phyloP scores from a whole-genome alignment of 23 tunicate genomes.

The Trididemnum nubilum region DNA sequence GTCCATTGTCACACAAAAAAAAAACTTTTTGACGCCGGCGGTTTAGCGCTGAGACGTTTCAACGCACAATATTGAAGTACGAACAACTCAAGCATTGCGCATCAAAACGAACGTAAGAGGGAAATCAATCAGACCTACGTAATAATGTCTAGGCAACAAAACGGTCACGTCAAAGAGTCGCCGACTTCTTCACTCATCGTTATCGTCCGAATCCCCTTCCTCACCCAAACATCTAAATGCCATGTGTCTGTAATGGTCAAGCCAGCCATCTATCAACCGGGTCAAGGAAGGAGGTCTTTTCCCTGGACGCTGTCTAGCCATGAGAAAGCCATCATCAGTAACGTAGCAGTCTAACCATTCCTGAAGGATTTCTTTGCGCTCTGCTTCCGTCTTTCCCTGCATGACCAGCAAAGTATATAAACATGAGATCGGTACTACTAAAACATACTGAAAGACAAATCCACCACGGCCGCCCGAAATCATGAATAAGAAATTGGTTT shows the following conservation, averaged over 20 bases:
- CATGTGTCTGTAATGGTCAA: slow-evolving; percentile 88
- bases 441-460: not conserved
- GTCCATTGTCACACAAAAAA: too few species aligned
- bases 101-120: too few species aligned
- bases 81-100: too few species aligned
- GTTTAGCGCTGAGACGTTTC: too few species aligned
- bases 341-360: slow-evolving; percentile 91
- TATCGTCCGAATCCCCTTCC: slow-evolving; percentile 78
- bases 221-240: slow-evolving; percentile 71
- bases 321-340: slow-evolving; percentile 64
- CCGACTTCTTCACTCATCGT: slow-evolving; percentile 50
- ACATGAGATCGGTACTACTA: too few species aligned
- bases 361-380: slow-evolving; percentile 61
- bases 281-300: slow-evolving; percentile 89
- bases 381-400: slow-evolving; percentile 58
- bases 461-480: too few species aligned
- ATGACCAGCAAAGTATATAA: not conserved
- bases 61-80: too few species aligned
- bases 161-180: too few species aligned
- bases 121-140: too few species aligned
- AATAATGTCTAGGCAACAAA: too few species aligned
- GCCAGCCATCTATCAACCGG: slow-evolving; percentile 86
- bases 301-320: slow-evolving; percentile 79
- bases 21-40: too few species aligned
- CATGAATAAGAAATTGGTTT: too few species aligned